phyloP scores from a whole-genome alignment of 1,140 invertebrate genomes.

The Zaprionus kolodkinae region DNA sequence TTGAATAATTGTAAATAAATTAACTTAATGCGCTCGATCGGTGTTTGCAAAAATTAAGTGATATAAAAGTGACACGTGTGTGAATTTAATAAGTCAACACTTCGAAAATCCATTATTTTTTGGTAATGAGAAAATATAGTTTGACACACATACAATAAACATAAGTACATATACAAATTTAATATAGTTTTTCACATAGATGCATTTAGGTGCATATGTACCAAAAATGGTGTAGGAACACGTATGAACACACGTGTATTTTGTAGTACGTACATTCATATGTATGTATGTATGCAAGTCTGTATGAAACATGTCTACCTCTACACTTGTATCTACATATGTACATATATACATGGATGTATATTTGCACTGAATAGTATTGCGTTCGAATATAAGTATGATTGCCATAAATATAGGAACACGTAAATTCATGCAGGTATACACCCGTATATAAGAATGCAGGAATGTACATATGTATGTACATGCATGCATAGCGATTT shows the following conservation, averaged over 20 bases:
- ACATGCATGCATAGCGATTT: not conserved
- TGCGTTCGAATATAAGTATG: constrained; percentile 2
- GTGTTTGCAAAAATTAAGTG: constrained; percentile 55
- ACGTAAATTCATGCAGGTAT: not conserved
- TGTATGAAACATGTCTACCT: constrained; percentile 6
- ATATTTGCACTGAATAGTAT: not conserved
- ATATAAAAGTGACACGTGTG: constrained; percentile 78
- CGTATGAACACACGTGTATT: constrained; percentile 13
- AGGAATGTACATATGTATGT: not conserved
- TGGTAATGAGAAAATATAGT: constrained; percentile 55
- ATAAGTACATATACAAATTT: not conserved
- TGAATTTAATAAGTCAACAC: constrained; percentile 75
- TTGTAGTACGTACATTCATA: not conserved
- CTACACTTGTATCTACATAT: not conserved
- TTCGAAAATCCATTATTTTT: constrained; percentile 22
- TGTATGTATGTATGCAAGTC: not conserved
- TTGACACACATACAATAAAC: constrained; percentile 1
- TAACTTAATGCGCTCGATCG: constrained; percentile 44
- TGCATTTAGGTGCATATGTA: not conserved
- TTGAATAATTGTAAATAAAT: constrained; percentile 52
- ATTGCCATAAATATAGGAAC: not conserved
- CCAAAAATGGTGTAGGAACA: not conserved
- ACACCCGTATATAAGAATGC: not conserved
- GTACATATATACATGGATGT: not conserved
- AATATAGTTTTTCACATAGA: not conserved